phyloP scores from a whole-genome alignment of 2,113 vertebrate genomes.

The Onychostruthus taczanowskii region DNA sequence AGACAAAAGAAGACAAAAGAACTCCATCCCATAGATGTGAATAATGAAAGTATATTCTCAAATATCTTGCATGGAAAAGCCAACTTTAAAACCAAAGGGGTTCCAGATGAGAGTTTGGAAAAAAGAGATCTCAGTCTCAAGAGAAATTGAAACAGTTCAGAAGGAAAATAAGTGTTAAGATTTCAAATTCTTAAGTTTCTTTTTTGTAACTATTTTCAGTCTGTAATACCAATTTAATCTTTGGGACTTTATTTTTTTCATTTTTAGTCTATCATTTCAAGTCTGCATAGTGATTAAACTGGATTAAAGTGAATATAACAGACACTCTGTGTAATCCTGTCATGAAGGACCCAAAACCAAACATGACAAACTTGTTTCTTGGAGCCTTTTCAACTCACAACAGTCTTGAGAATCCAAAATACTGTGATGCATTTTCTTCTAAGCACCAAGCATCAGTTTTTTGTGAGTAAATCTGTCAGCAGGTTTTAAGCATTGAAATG shows the following conservation, averaged over 20 bases:
- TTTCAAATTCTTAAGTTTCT: neutral
- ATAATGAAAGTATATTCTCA: neutral
- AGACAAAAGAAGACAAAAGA: neutral
- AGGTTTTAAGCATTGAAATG: neutral
- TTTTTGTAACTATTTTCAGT: neutral
- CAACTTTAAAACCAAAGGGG: neutral
- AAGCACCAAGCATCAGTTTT: neutral
- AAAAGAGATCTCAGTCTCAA: neutral
- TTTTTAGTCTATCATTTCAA: neutral
- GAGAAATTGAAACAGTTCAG: neutral
- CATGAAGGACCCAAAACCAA: neutral
- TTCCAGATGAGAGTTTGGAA: rapidly evolving
- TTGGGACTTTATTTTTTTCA: neutral
- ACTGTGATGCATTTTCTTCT: neutral
- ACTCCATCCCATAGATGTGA: neutral
- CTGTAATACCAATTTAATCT: neutral
- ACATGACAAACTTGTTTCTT: neutral
- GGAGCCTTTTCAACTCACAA: neutral
- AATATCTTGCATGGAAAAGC: neutral
- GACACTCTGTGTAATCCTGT: neutral
- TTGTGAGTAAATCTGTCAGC: neutral
- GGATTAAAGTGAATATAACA: neutral
- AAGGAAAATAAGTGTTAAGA: neutral
- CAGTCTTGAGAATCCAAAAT: neutral
- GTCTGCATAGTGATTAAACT: neutral